A percentile compares a stretch with the other conserved stretches of the same genome.
Conservation (phyloP, 2,113 vertebrate species). For the Halcyon senegalensis region DNA sequence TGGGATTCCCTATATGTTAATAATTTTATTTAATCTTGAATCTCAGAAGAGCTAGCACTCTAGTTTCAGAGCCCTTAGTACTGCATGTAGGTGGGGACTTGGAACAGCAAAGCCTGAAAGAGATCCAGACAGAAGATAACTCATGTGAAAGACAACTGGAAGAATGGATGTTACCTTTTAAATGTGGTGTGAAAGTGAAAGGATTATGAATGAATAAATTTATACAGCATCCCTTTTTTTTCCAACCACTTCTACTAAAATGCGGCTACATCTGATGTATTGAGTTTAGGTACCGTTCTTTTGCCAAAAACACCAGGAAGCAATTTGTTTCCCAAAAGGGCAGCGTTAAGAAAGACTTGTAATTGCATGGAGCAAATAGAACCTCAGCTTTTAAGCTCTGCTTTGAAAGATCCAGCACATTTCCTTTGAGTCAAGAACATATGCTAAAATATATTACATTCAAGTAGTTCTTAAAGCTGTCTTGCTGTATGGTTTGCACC, state of each 20-base stretch:
- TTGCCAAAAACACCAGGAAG: constrained; percentile 15
- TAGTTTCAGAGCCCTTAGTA: constrained; percentile 42
- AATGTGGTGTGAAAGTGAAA: not conserved
- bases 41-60: constrained; percentile 27
- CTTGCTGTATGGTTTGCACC: constrained; percentile 25
- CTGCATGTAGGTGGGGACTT: not conserved
- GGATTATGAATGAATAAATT: not conserved
- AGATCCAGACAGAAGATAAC: constrained; percentile 30
- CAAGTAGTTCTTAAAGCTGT: constrained; percentile 12
- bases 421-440: constrained; percentile 44
- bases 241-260: not conserved
- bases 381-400: constrained; percentile 19
- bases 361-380: constrained; percentile 12
- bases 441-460: constrained; percentile 36
- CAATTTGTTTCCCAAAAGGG: not conserved
- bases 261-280: not conserved
- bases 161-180: constrained; percentile 13
- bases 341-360: not conserved
- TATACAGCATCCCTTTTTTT: not conserved
- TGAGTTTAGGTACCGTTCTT: not conserved
- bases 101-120: constrained; percentile 32
- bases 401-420: constrained; percentile 43
- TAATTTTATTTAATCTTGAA: constrained; percentile 60
- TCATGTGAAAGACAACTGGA: constrained; percentile 15
- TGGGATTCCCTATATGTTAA: constrained; percentile 44